Base-by-base conservation (phyloP, 2,797 vertebrate genomes). In the Kryptolebias ocellatus region DNA sequence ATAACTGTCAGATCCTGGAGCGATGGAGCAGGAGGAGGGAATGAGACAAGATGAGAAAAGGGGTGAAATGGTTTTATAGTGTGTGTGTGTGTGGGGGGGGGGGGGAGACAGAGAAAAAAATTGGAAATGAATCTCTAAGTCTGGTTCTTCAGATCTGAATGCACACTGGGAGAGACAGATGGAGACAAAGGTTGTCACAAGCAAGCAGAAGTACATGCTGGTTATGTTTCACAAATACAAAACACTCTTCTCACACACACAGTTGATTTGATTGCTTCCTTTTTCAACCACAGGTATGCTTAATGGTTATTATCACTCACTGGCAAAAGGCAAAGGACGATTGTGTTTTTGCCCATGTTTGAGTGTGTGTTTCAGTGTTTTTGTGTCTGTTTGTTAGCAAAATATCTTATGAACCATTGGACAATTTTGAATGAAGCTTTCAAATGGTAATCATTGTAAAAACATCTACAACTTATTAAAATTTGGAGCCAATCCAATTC, bases 1-100 rank as follows among this genome's bases (percentile, higher is more conserved):
- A 90, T 90, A 85, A 90, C 85, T 89, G 83, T 91, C 86, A 82
- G 60, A 81, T 80, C 72, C 78, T 75, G 71, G 46, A 86, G 86
- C 60, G 14, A 64, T 4, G 16, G 57, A 37, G 68, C 17, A 28
- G 7, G 58, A 52, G 37, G 28, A 37, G 50, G 31, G 34, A n/a
- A 53, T 17, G 46, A 16, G 20, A 14, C 5, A 28, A 2, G 34
- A 52, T 12, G 56, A 44, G 53, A 45, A 47, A 46, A 14, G 50
- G 20, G 60, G 57, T 24, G 17, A 57, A 46, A 68, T n/a, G 31
- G 20, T 73, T 63, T 61, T 46, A 53, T n/a, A 55, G 57, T 39
- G 71, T 24, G 20, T 24, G 20, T 24, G 20, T 24, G 20, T 24
- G 11, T 4, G 9, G 34, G 34, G 20, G 20, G 20, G 6, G 74